Base-by-base conservation (phyloP, 2,797 vertebrate genomes). In the Poliocrania exsul region DNA sequence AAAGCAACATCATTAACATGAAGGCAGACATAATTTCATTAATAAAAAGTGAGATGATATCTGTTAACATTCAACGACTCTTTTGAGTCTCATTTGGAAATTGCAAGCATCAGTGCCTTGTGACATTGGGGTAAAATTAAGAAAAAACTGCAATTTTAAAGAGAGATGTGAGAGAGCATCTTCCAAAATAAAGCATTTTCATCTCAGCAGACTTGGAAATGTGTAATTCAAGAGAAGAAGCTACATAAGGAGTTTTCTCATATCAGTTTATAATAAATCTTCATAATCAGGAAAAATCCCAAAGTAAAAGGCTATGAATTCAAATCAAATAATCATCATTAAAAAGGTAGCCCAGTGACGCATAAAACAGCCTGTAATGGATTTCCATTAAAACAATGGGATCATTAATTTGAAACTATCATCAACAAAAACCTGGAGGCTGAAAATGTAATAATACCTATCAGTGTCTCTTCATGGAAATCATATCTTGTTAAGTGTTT, bases 161-260 rank as follows among this genome's bases (percentile, higher is more conserved):
- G 51, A 89, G 49, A 31, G 47, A 60, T 83, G 6, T 81, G n/a
- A 78, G 37, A 80, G 14, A 70, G 20, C 49, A 77, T 57, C 71
- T 93, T 65, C 72, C 86, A 93, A 88, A 90, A 90, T 83, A 53
- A 92, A 88, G 8, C 44, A 46, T 64, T 94, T 94, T 88, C 46
- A 78, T 28, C 91, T 90, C 49, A 83, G 16, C 37, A 92, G 60
- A 46, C 38, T 82, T 51, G 7, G 49, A 90, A 88, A 65, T 23
- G 42, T 70, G 15, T 74, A 71, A 89, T 69, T 28, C 7, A 61
- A 47, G 18, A 71, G 31, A 54, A 81, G 35, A 49, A 83, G 14
- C n/a, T 78, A 31, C 3, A 5, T 66, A 80, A 66, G 16, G 49
- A 67, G 2, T 71, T 86, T 90, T 83, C 56, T 86, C 2, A 3